Percentiles rank a stretch among this genome's conserved stretches.
Evolutionary conservation across 2,888 invertebrate species (phyloP).

Genomic region (Erynnis tages): DNA sequence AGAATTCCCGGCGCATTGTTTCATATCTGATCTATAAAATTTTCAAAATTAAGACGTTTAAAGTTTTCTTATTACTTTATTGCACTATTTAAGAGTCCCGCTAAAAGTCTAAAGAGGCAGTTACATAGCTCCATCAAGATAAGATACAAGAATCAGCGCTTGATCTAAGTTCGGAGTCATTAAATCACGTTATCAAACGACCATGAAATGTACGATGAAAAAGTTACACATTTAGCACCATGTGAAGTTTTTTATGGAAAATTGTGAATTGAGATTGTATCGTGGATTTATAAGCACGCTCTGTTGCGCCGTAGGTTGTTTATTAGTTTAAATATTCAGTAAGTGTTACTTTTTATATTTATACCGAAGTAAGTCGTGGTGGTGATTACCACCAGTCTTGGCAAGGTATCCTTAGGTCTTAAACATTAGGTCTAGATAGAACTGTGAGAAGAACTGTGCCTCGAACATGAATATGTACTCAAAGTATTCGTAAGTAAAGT

Average conservation of each 20-base stretch:
- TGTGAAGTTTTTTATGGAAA: slow-evolving; percentile 9
- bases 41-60: not conserved
- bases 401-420: no score
- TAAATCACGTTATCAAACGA: slow-evolving; percentile 30
- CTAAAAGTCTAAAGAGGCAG: not conserved
- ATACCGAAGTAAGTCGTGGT: no score
- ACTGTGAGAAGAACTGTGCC: no score
- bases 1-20: not conserved
- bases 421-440: no score
- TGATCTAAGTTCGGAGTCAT: slow-evolving; percentile 4
- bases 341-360: no score
- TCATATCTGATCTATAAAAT: not conserved
- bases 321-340: slow-evolving; percentile 26
- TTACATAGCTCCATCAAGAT: slow-evolving; percentile 6
- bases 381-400: no score
- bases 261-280: not conserved
- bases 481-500: no score
- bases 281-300: slow-evolving; percentile 9
- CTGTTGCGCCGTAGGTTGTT: slow-evolving; percentile 20
- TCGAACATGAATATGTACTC: no score
- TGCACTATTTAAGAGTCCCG: not conserved
- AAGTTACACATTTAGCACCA: slow-evolving; percentile 5
- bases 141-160: not conserved
- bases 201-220: slow-evolving; percentile 31
- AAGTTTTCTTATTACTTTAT: not conserved